phyloP scores from a whole-genome alignment of 2,797 vertebrate species.

The Argyrosomus regius region DNA sequence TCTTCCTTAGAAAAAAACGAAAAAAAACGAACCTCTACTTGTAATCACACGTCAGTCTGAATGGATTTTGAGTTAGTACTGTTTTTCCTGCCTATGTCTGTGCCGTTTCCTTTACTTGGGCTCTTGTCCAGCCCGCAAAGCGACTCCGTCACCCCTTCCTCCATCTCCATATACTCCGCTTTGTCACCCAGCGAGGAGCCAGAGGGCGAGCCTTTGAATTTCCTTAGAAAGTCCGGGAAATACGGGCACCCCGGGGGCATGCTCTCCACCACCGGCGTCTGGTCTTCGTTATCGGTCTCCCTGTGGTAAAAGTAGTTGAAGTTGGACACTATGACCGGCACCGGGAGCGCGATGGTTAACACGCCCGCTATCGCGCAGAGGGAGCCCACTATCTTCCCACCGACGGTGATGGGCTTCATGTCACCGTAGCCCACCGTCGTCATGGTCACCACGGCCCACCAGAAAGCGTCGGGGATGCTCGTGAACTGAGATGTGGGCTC shows the following conservation, averaged over 20 bases:
- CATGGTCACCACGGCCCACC: conserved; percentile 99
- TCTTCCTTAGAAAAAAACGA: conserved; percentile 49
- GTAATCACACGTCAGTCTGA: conserved; percentile 97
- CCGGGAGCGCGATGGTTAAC: conserved; percentile 97
- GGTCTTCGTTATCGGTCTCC: conserved; percentile 97
- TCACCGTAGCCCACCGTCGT: conserved; percentile 99
- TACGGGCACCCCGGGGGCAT: conserved; percentile 88
- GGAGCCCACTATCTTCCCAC: conserved; percentile 98
- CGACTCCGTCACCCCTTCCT: conserved; percentile 97
- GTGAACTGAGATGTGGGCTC: conserved; percentile 97
- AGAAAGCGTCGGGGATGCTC: conserved; percentile 99
- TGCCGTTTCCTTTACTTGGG: conserved; percentile 94
- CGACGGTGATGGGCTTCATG: conserved; percentile 99
- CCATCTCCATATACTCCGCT: conserved; percentile 99
- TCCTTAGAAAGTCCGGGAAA: conserved; percentile 94
- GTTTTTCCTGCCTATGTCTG: conserved; percentile 95
- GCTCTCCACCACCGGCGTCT: conserved; percentile 90
- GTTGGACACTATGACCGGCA: conserved; percentile 99
- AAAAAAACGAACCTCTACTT: conserved; percentile 45
- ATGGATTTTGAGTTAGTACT: conserved; percentile 94
- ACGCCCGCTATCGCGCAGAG: conserved; percentile 98
- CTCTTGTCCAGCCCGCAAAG: conserved; percentile 94
- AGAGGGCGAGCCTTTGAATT: conserved; percentile 92
- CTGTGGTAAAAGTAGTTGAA: conserved; percentile 99
- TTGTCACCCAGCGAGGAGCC: conserved; percentile 95